These are phyloP conservation scores for Diabrotica undecimpunctata DNA, from an alignment of 1,140 invertebrate genomes.

Conservation along the genomic window DNA sequence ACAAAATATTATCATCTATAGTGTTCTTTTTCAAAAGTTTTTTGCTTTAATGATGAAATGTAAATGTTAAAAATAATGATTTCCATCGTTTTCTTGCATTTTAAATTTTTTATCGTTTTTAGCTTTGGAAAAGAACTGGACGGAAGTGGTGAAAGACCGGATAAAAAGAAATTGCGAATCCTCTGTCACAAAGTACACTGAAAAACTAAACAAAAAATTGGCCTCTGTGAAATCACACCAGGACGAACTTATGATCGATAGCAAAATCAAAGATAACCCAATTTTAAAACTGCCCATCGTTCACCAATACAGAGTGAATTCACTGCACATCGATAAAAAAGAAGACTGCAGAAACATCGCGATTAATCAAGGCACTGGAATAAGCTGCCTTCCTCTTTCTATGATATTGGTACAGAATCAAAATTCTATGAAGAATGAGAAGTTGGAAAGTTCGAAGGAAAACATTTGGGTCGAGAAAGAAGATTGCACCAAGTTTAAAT, in stretches of 20 bases:
- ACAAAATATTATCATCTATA: no score
- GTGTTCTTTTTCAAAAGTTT: no score
- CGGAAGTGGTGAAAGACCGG: constrained; percentile 40
- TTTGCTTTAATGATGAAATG: no score
- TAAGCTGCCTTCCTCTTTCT: not conserved
- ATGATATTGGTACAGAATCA: not conserved
- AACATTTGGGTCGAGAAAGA: not conserved
- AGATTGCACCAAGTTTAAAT: constrained; percentile 24
- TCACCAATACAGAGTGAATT: constrained; percentile 21
- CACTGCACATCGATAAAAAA: not conserved
- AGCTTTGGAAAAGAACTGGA: constrained; percentile 43
- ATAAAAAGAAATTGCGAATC: constrained; percentile 37
- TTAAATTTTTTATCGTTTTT: not conserved
- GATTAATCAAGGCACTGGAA: not conserved
- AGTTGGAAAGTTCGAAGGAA: constrained; percentile 1
- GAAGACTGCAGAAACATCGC: not conserved
- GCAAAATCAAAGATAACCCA: not conserved
- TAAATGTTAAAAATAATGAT: no score
- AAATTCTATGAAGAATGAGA: constrained; percentile 13
- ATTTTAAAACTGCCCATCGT: constrained; percentile 22
- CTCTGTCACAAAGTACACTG: constrained; percentile 34
- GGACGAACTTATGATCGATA: not conserved
- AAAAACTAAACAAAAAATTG: constrained; percentile 31
- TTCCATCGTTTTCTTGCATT: no score
- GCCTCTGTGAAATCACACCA: constrained; percentile 6